Conservation (phyloP, 2,888 invertebrate species). For the Lottia scabra region DNA sequence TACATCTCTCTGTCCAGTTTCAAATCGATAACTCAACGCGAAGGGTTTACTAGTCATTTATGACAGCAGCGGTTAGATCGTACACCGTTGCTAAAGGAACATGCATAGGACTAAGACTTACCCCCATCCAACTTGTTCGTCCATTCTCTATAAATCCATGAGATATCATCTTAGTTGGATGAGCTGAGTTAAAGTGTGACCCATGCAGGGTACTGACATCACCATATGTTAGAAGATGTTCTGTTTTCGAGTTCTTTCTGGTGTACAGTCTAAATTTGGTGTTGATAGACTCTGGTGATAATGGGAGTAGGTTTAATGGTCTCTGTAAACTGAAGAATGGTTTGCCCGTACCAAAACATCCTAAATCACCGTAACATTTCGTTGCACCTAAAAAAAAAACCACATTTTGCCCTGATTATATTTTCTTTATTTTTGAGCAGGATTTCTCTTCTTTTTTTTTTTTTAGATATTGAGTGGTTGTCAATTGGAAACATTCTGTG, state of each 20-base stretch:
- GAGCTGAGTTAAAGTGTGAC: constrained; percentile 39
- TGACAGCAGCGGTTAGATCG: no score
- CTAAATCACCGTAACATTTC: constrained; percentile 89
- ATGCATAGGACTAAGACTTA: constrained; percentile 21
- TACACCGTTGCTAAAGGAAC: no score
- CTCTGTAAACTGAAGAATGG: constrained; percentile 77
- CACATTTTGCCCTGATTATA: no score
- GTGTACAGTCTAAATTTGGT: constrained; percentile 37
- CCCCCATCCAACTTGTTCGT: constrained; percentile 46
- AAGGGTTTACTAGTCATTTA: no score
- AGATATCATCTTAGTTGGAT: constrained; percentile 44
- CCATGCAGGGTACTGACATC: constrained; percentile 30
- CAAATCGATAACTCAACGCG: no score
- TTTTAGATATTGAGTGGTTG: no score
- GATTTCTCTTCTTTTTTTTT: no score
- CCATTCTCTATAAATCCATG: constrained; percentile 56
- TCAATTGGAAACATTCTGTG: no score
- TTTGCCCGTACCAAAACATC: constrained; percentile 87
- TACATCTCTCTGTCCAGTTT: no score
- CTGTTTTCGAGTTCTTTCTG: constrained; percentile 19
- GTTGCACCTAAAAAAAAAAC: constrained; percentile 38
- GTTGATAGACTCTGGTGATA: constrained; percentile 28
- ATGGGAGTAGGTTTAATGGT: constrained; percentile 46
- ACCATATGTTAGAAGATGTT: constrained; percentile 34
- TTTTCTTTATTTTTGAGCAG: no score